phyloP scores from a whole-genome alignment of 2,797 vertebrate species.

The Rhadinocentrus ornatus region DNA sequence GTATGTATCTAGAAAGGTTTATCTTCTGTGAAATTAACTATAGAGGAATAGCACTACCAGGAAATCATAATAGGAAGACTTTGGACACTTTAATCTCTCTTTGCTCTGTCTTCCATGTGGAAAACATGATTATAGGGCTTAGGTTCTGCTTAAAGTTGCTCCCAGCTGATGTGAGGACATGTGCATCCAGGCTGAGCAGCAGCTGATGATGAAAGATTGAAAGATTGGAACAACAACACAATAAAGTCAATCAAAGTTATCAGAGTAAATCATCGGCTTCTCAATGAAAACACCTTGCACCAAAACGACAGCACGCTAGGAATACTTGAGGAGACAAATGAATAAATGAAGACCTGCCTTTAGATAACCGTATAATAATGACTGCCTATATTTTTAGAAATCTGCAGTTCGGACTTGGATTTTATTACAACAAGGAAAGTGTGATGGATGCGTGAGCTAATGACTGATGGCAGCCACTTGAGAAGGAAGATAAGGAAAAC shows the following conservation, averaged over 20 bases:
- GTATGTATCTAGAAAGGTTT: no score
- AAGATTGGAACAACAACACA: background rate
- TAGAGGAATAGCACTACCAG: no score
- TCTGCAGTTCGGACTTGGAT: constrained; percentile 50
- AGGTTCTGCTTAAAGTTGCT: background rate
- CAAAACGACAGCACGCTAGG: background rate
- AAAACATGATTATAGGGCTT: background rate
- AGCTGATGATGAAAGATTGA: no score
- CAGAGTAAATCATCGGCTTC: no score
- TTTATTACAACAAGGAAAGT: constrained; percentile 57
- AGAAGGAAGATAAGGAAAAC: constrained; percentile 18
- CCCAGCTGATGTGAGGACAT: background rate
- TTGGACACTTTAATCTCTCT: background rate
- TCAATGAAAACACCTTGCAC: background rate
- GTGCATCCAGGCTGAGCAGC: no score
- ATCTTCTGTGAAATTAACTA: no score
- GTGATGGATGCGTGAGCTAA: constrained; percentile 31
- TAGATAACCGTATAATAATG: background rate
- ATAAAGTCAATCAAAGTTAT: background rate
- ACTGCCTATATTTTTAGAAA: background rate
- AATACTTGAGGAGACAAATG: background rate
- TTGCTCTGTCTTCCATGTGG: background rate
- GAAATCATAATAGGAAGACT: no score
- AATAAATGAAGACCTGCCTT: background rate
- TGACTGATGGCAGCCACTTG: constrained; percentile 7